Evolutionary conservation across 2,113 vertebrate genomes (phyloP).

Genomic region (Spea bombifrons): DNA sequence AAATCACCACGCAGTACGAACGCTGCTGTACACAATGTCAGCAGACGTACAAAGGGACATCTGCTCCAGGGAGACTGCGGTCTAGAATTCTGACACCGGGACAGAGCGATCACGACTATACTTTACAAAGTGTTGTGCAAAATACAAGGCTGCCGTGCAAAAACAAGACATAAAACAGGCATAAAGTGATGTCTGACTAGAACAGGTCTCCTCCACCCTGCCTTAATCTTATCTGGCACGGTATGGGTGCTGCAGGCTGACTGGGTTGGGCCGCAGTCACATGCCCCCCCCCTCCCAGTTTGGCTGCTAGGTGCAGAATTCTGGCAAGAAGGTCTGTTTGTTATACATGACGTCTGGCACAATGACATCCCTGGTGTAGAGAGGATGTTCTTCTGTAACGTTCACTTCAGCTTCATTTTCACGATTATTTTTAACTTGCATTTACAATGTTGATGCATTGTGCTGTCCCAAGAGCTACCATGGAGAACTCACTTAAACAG

Average conservation of each 20-base stretch:
- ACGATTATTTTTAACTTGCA: no score
- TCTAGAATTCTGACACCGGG: neutral
- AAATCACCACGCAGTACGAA: neutral
- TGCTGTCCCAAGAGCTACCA: no score
- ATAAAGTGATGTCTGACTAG: neutral
- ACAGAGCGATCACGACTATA: no score
- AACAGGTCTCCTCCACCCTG: constrained; percentile 34
- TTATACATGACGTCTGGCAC: neutral
- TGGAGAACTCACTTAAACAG: no score
- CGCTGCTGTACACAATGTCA: constrained; percentile 14
- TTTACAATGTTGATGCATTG: no score
- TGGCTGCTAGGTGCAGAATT: constrained; percentile 15
- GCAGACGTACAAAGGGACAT: constrained; percentile 25
- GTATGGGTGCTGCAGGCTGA: constrained; percentile 3
- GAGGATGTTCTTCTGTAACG: no score
- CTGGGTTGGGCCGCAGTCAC: constrained; percentile 17
- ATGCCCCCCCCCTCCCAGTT: neutral
- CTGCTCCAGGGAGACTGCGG: neutral
- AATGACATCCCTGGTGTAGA: neutral
- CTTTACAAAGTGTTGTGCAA: no score
- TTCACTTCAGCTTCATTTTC: no score
- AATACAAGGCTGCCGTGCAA: no score
- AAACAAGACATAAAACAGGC: neutral
- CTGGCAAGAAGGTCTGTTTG: neutral
- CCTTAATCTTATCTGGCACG: constrained; percentile 39